Evolutionary conservation across 1,140 invertebrate genomes (phyloP).

Genomic region (Chionoecetes opilio): DNA sequence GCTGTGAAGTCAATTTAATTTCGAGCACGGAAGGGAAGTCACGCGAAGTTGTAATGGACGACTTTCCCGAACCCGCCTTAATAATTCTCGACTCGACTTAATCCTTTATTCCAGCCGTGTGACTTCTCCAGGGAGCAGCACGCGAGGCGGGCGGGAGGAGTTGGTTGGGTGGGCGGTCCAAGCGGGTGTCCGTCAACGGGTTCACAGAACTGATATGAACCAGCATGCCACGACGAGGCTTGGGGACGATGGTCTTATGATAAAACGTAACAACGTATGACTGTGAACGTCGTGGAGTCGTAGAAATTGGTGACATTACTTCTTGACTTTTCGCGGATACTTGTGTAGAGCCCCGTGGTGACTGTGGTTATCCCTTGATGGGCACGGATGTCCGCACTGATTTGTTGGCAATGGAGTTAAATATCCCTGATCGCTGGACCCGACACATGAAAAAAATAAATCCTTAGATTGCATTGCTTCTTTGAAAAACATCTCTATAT

Average conservation of each 20-base stretch:
- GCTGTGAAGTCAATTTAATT: neutral
- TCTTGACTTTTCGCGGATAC: neutral
- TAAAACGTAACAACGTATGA: neutral
- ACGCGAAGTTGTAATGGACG: constrained; percentile 16
- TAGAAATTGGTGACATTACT: too few species aligned
- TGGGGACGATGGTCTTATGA: neutral
- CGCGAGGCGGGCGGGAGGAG: neutral
- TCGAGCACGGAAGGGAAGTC: constrained; percentile 24
- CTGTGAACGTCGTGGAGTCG: neutral
- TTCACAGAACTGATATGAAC: neutral
- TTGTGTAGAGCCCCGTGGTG: neutral
- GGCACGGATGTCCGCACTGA: too few species aligned
- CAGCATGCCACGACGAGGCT: neutral
- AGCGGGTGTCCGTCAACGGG: neutral
- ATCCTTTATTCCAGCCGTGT: constrained; percentile 8
- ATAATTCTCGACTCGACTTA: constrained; percentile 10
- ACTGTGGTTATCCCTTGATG: too few species aligned
- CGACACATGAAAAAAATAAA: too few species aligned
- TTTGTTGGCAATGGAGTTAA: too few species aligned
- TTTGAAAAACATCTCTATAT: too few species aligned
- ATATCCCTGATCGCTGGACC: too few species aligned
- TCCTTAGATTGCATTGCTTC: too few species aligned
- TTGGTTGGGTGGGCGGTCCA: neutral
- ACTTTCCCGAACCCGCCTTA: constrained; percentile 15
- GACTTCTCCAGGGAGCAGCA: neutral